phyloP scores from a whole-genome alignment of 2,888 invertebrate species.

The Aspidapion aeneum region DNA sequence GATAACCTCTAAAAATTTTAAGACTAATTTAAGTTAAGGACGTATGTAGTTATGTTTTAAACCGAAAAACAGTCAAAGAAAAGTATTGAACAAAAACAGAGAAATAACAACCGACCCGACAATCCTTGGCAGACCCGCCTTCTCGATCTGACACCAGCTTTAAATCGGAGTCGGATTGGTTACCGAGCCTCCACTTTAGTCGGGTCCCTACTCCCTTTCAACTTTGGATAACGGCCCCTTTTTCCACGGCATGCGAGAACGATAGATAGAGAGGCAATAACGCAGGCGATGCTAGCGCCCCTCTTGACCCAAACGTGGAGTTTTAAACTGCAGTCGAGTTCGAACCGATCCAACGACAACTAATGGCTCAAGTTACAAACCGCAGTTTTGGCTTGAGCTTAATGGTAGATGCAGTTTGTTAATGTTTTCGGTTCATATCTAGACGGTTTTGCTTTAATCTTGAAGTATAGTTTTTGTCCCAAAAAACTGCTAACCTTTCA shows the following conservation, averaged over 20 bases:
- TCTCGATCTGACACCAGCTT: slow-evolving; percentile 7
- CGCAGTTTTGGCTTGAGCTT: slow-evolving; percentile 3
- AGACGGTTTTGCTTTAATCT: no score
- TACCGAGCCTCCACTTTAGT: slow-evolving; percentile 25
- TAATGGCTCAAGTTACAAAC: slow-evolving; percentile 18
- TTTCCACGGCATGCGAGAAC: slow-evolving; percentile 30
- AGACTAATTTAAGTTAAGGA: no score
- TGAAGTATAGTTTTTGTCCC: no score
- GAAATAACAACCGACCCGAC: no score
- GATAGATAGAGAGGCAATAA: background rate
- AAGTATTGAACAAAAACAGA: no score
- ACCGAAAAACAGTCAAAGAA: no score
- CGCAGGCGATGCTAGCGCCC: slow-evolving; percentile 25
- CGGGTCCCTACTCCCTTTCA: no score
- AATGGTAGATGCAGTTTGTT: slow-evolving; percentile 1
- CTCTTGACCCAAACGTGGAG: slow-evolving; percentile 16
- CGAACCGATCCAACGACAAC: slow-evolving; percentile 19
- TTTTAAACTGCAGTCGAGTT: slow-evolving; percentile 21
- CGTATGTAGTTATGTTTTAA: no score
- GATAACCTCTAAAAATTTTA: no score
- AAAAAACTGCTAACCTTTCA: no score
- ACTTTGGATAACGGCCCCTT: no score
- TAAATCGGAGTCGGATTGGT: slow-evolving; percentile 21
- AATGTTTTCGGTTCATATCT: background rate
- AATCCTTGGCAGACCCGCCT: slow-evolving; percentile 7